Base-by-base conservation (phyloP, 1,140 invertebrate genomes). In the Pygmarrhopalites habei region DNA sequence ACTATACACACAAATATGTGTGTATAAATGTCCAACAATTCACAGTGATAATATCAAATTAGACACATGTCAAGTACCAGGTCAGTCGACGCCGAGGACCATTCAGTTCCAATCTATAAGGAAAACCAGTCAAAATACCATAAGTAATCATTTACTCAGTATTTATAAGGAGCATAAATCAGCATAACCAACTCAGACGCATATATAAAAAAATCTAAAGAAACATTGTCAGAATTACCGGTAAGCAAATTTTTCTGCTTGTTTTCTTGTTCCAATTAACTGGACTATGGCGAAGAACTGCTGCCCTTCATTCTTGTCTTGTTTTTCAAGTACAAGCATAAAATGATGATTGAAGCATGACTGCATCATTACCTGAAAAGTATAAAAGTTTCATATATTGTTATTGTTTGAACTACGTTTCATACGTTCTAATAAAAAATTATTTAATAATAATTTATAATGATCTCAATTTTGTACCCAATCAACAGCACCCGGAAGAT, bases 231-330 rank as follows among this genome's bases (percentile, higher is more conserved):
- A 4, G 17, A 57, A 74, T 89, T 88, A 75, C 83, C 93, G 85
- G 77, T 99, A 99, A 41, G 94, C 92, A 83, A 99, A 99, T 74
- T 94, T 95, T 79, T 99, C 95, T 25, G 96, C 96, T 79, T 99
- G 94, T 78, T 99, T 99, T 60, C 94, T 82, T 21, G 95, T 96
- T 15, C 97, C 97, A 77, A 99, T 99, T 57, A 99, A 79, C 77
- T 99, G 96, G 21, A 99, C 97, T 73, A 99, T 97, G 5, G 97
- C 97, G 81, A 98, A 99, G 78, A 99, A 99, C 72, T 98, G 95
- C 75, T 97, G 90, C 10, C 92, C 94, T 79, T 97, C 92, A 75
- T 87, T 93, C 75, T 97, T 97, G 73, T 96, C 95, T 79, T 99
- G 96, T 77, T 99, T 99, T 78, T 99, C 96, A 28, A 99, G 80